Base-by-base conservation (phyloP, 2,888 invertebrate species). In the Thymelicus sylvestris region DNA sequence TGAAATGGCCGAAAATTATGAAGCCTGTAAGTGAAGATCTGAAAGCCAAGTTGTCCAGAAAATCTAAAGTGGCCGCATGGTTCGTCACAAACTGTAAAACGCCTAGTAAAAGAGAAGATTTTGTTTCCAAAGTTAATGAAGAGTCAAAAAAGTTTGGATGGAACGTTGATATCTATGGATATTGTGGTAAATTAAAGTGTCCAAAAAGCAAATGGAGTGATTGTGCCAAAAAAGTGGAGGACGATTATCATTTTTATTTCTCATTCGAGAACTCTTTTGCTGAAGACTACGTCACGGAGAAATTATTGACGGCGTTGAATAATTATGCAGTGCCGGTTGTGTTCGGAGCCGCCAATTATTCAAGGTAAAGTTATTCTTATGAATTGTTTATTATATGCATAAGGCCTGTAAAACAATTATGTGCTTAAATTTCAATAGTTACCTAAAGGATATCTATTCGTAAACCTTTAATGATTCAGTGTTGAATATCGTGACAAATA, bases 321-420 rank as follows among this genome's bases (percentile, higher is more conserved):
- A 93, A 95, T 83, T 90, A 95, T 78, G 91, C 95, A 15, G 86
- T 96, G 6, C 96, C 96, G 0, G 93, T 96, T 19, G 96, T 95
- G 8, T 95, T 94, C 89, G 96, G 96, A 6, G 95, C 94, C 13
- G 95, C 94, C 67, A 94, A 95, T 84, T 96, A 96, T 82, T 83
- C 80, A 15, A 83, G 86, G 86, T 88, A 76, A 1, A 5, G 39
- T 44, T 44, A 31, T 31, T 31, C 31, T 5, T 5, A 31, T 31
- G 31, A 31, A 3, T 31, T 31, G 3, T 31, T 31, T 31, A 31
- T 31, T 31, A 31, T 19, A 19, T 19, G 19, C 2, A 19, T 5
- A 31, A 31, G 2, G 31, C 31, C 31, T 31, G 31, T 31, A 31
- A 31, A 31, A 31, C 31, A 31, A 1, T 0, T 31, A 31, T 5